Evolutionary conservation across 2,797 vertebrate species (phyloP).

Genomic region (Intellagama lesueurii): DNA sequence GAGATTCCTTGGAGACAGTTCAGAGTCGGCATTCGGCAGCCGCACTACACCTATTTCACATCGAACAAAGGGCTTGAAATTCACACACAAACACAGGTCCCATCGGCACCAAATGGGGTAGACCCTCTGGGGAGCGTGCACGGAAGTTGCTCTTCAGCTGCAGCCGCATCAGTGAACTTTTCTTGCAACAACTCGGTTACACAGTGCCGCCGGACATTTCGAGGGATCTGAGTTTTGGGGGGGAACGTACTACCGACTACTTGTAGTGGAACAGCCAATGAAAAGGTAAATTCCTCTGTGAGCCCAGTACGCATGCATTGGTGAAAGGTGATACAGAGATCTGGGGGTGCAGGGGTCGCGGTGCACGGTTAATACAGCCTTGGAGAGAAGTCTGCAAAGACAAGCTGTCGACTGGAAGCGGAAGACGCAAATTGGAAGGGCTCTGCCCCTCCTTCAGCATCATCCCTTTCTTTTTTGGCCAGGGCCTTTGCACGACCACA

Average conservation of each 20-base stretch:
- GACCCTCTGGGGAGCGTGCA: not conserved
- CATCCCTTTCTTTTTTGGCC: no score
- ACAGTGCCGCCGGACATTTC: not conserved
- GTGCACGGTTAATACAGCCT: conserved; percentile 26
- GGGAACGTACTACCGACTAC: conserved; percentile 49
- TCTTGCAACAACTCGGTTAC: no score
- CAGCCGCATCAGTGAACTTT: not conserved
- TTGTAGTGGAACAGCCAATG: conserved; percentile 35
- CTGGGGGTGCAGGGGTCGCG: not conserved
- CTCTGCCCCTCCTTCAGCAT: not conserved
- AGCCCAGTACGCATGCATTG: conserved; percentile 46
- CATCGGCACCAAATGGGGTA: conserved; percentile 26
- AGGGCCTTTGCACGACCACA: no score
- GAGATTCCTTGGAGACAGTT: conserved; percentile 43
- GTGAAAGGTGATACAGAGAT: conserved; percentile 27
- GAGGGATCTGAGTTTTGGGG: conserved; percentile 32
- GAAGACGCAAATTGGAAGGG: not conserved
- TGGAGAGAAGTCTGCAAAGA: not conserved
- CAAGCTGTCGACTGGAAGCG: not conserved
- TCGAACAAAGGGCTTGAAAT: conserved; percentile 24
- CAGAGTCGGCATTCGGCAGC: conserved; percentile 27
- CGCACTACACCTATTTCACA: conserved; percentile 60
- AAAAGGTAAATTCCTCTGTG: conserved; percentile 27
- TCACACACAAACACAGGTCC: conserved; percentile 9
- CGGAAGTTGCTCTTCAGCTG: not conserved